Evolutionary conservation across 1,140 invertebrate species (phyloP).

Genomic region (Ceratina japonica): DNA sequence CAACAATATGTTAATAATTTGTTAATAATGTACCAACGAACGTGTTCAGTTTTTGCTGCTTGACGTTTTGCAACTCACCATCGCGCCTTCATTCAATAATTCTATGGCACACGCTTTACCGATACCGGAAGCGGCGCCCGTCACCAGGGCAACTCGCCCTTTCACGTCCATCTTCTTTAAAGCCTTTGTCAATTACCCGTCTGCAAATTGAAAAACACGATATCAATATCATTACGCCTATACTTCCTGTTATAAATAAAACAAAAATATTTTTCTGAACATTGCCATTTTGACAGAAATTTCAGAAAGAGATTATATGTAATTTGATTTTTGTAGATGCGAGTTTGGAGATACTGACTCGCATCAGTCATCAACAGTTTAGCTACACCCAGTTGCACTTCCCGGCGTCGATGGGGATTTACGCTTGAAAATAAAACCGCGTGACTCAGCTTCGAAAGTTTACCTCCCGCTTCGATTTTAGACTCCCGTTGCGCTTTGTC

Average conservation of each 20-base stretch:
- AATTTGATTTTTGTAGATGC: too few relatives aligned
- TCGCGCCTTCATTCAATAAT: constrained; percentile 85
- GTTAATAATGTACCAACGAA: neutral
- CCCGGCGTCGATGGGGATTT: constrained; percentile 25
- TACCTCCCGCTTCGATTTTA: constrained; percentile 24
- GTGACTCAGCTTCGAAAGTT: constrained; percentile 25
- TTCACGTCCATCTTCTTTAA: constrained; percentile 70
- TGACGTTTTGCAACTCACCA: constrained; percentile 77
- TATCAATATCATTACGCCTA: constrained; percentile 13
- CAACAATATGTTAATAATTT: too few relatives aligned
- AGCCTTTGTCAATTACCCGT: constrained; percentile 23
- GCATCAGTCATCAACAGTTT: constrained; percentile 9
- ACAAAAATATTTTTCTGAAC: too few relatives aligned
- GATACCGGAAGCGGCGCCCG: constrained; percentile 86
- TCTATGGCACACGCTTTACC: constrained; percentile 85
- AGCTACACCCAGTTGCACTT: constrained; percentile 15
- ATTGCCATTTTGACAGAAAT: too few relatives aligned
- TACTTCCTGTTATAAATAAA: too few relatives aligned
- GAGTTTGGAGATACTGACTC: constrained; percentile 16
- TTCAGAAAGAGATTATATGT: too few relatives aligned
- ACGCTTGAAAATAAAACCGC: constrained; percentile 23
- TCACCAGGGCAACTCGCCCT: constrained; percentile 86
- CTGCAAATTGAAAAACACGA: constrained; percentile 27
- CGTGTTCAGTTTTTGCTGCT: neutral
- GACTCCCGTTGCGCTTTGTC: constrained; percentile 24